Evolutionary conservation across 2,797 vertebrate species (phyloP), one percentile per base, ranked within the genome.

Genomic region (Onychomys torridus): DNA sequence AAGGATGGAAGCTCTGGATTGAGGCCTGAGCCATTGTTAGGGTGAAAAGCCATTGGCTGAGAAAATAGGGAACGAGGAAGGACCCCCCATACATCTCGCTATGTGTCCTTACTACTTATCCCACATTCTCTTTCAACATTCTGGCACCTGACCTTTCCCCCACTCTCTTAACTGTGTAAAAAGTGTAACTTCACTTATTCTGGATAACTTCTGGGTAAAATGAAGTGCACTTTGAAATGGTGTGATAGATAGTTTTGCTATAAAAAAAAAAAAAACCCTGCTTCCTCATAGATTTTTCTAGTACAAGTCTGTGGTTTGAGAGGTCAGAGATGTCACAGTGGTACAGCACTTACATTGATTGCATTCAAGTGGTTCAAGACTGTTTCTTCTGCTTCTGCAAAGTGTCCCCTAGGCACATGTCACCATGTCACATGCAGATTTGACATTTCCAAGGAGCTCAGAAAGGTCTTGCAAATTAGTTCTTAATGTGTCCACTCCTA

Each of bases 371-470:
- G 77, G 85, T 49, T 40, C 73, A 11, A 59, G 83, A 43, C 1
- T 49, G 1, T 81, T 81, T 69, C 57, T 89, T 55, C 65, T 25
- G 34, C 55, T 16, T 83, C 29, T 91, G 46, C 90, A 37, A 79
- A 34, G 59, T 75, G 89, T 55, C 52, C 81, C 40, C 0, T 67
- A 86, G 63, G 34, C 79, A n/a, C 89, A 55, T 6, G 12, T 32
- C 76, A 57, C 25, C 37, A 46, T 91, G 79, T 93, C 89, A 71
- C n/a, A 75, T 85, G 83, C 17, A 83, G 89, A 86, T 82, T 23
- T 88, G 86, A 94, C 83, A 75, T 96, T 97, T 94, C 92, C 94
- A 73, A 27, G 81, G 94, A 75, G 76, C 89, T 63, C 16, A 52
- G 77, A 0, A 6, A 86, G 25, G 57, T 94, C 94, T 94, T 90